Evolutionary conservation across 2,113 vertebrate genomes (phyloP), one percentile per base, ranked within the genome.

Genomic region (Serilophus lunatus): DNA sequence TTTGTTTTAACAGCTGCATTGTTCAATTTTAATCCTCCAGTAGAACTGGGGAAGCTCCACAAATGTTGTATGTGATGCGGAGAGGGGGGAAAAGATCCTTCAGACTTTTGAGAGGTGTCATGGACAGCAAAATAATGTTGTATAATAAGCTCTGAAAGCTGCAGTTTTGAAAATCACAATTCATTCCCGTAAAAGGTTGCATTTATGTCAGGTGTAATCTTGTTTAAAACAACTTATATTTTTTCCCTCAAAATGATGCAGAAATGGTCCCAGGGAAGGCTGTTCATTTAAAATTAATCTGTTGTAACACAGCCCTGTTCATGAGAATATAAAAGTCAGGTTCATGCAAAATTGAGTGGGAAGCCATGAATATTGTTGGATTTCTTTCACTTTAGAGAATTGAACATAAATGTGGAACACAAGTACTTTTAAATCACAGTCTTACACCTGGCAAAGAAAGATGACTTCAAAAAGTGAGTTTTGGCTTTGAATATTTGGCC

Each of bases 121-220:
- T 25, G 51, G 79, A 40, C 7, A 72, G 10, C 84, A 86, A 82
- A 92, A 86, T 78, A 51, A 70, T 31, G 19, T 56, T 13, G 10
- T 22, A 12, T 70, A 78, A 71, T 83, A 17, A 0, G 1, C 53
- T 90, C 42, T 59, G 71, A 93, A 91, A 85, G 50, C 44, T 0
- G 0, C 47, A 35, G 71, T 80, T 96, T 71, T 38, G 50, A 66
- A 88, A 85, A 95, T 91, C 44, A 44, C 79, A 54, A 54, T 90
- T 88, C 68, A 60, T 82, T 88, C 63, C 28, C 22, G 33, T 70
- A 54, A 75, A 85, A 82, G 75, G 70, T 77, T 80, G 59, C 38
- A 29, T 82, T 94, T 92, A 75, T 96, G 78, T 95, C 33, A 35
- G 42, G 57, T 91, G 23, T 75, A 88, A 82, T 74, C 64, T 92